These are phyloP conservation scores for Drosophila paranaensis DNA, from an alignment of 2,888 invertebrate genomes.

Conservation along the genomic window DNA sequence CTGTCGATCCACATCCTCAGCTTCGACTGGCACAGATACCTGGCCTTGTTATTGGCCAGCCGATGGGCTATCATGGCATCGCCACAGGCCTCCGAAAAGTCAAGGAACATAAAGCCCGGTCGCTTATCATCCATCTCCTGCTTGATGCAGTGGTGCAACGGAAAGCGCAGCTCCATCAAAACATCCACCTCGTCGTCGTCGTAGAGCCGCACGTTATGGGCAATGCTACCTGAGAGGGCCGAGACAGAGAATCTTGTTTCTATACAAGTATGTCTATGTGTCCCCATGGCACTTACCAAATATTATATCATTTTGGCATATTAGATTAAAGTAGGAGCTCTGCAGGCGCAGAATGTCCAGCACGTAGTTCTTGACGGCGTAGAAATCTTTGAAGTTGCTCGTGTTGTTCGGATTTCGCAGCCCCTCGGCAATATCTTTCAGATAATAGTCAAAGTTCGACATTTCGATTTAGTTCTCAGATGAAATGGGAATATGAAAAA, in stretches of 20 bases:
- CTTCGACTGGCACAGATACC: constrained; percentile 27
- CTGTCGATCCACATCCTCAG: constrained; percentile 33
- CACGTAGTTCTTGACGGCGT: constrained; percentile 33
- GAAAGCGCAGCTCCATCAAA: constrained; percentile 57
- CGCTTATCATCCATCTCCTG: constrained; percentile 18
- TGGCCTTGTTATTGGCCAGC: constrained; percentile 10
- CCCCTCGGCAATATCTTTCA: constrained; percentile 10
- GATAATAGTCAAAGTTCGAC: constrained; percentile 39
- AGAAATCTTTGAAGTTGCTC: constrained; percentile 30
- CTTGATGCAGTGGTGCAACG: constrained; percentile 24
- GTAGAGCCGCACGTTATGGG: constrained; percentile 50
- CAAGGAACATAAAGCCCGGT: constrained; percentile 58
- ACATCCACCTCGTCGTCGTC: constrained; percentile 67
- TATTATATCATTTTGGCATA: constrained; percentile 1
- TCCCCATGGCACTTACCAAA: constrained; percentile 34
- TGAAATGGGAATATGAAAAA: background rate
- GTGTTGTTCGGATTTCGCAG: background rate
- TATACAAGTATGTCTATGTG: background rate
- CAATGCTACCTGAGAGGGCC: constrained; percentile 52
- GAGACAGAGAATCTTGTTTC: too few relatives aligned
- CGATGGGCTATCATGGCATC: constrained; percentile 17
- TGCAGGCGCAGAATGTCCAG: constrained; percentile 24
- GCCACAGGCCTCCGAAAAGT: constrained; percentile 33
- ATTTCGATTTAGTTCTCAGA: constrained; percentile 12
- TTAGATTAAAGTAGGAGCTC: constrained; percentile 15